phyloP scores from a whole-genome alignment of 2,888 invertebrate genomes.

The Alentia gelatinosa region DNA sequence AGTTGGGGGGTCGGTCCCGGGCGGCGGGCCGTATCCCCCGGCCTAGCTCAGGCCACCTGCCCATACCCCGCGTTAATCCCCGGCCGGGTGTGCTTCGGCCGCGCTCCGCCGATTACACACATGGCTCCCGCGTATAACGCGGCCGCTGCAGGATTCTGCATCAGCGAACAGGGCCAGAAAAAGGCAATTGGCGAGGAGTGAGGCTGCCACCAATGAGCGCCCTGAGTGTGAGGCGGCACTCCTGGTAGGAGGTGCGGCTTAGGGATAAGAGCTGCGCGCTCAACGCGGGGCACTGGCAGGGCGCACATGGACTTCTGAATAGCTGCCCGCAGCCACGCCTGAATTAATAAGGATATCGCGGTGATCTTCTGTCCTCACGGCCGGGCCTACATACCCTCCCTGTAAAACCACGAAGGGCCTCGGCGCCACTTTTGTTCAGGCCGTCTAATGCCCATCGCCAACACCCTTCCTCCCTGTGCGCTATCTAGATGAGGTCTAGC shows the following conservation, averaged over 20 bases:
- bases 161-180: slow-evolving; percentile 27
- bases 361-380: not conserved
- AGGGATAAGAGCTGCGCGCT: not conserved
- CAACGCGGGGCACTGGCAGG: not conserved
- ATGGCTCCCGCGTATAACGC: slow-evolving; percentile 25
- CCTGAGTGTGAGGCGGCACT: not conserved
- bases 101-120: slow-evolving; percentile 48
- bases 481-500: not conserved
- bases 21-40: not conserved
- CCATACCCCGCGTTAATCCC: not conserved
- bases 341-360: slow-evolving; percentile 35
- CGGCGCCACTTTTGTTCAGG: not conserved
- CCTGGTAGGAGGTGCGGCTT: slow-evolving; percentile 28
- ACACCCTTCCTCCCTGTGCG: too few relatives aligned
- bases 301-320: not conserved
- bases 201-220: slow-evolving; percentile 25
- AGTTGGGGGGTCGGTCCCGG: not conserved
- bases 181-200: slow-evolving; percentile 12
- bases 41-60: slow-evolving; percentile 23
- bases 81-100: not conserved
- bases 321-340: not conserved
- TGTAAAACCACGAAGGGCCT: not conserved
- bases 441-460: not conserved
- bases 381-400: not conserved
- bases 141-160: slow-evolving; percentile 14